Evolutionary conservation across 2,797 vertebrate species (phyloP).

Genomic region (Aplochiton taeniatus): DNA sequence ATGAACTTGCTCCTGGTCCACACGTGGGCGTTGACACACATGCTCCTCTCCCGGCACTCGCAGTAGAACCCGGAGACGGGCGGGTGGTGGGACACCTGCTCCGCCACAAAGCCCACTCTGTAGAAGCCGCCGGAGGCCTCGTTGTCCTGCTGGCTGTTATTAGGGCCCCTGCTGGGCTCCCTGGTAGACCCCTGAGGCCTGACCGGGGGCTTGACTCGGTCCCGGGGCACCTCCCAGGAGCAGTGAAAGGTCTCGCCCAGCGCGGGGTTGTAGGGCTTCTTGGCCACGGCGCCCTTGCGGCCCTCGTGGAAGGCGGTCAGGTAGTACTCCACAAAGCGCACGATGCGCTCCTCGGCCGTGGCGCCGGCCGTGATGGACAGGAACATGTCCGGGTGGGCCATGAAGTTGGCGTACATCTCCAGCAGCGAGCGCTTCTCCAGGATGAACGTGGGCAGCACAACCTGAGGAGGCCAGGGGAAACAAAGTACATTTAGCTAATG

Average conservation of each 20-base stretch:
- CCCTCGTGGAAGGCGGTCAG: constrained; percentile 94
- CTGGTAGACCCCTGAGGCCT: constrained; percentile 61
- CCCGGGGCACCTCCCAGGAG: constrained; percentile 90
- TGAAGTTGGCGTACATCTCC: constrained; percentile 98
- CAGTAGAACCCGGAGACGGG: constrained; percentile 93
- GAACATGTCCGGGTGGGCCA: constrained; percentile 94
- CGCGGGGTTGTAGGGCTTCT: constrained; percentile 95
- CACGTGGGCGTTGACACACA: constrained; percentile 86
- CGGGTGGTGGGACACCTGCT: constrained; percentile 94
- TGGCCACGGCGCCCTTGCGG: constrained; percentile 89
- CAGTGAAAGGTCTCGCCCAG: constrained; percentile 94
- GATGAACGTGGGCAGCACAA: constrained; percentile 94
- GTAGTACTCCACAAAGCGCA: constrained; percentile 93
- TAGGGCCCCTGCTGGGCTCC: constrained; percentile 49
- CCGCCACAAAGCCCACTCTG: constrained; percentile 87
- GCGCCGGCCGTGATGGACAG: constrained; percentile 84
- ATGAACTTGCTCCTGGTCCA: constrained; percentile 99
- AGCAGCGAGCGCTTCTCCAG: constrained; percentile 93
- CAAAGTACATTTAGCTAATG: neutral
- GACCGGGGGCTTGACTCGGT: constrained; percentile 79
- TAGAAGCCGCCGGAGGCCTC: constrained; percentile 61
- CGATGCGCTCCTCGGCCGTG: constrained; percentile 88
- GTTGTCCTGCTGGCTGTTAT: constrained; percentile 44
- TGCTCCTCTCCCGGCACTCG: constrained; percentile 88
- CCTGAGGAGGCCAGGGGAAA: constrained; percentile 65